Conservation (phyloP, 1,140 invertebrate genomes). For the Muscidifurax raptorellus region DNA sequence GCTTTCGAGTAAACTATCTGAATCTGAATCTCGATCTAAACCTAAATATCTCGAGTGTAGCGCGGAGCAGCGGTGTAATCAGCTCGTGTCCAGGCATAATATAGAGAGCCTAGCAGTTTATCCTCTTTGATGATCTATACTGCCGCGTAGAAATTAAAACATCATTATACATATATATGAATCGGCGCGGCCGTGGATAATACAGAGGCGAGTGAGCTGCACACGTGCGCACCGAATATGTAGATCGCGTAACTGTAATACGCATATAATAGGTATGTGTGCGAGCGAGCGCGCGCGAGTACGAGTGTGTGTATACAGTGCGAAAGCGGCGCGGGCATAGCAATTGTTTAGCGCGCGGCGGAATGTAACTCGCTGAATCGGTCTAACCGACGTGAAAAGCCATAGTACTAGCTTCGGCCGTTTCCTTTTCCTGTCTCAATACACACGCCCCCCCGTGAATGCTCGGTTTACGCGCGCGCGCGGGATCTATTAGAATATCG, state of each 20-base stretch:
- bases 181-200: background rate
- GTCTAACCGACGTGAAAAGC: too few relatives aligned
- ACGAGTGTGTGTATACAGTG: background rate
- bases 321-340: too few relatives aligned
- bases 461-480: background rate
- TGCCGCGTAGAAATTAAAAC: background rate
- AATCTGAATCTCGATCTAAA: background rate
- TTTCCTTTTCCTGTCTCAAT: constrained; percentile 1
- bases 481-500: background rate
- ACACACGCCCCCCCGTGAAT: background rate
- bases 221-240: constrained; percentile 49
- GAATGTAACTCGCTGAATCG: background rate
- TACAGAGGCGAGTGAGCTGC: background rate
- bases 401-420: too few relatives aligned
- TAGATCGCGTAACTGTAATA: background rate
- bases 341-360: background rate
- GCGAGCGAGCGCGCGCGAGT: too few relatives aligned
- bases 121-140: background rate
- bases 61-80: too few relatives aligned
- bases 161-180: background rate
- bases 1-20: background rate
- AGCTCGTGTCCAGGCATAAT: constrained; percentile 56
- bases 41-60: background rate
- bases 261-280: too few relatives aligned
- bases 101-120: background rate